A percentile compares a stretch with the other conserved stretches of the same genome.
These are phyloP conservation scores for Anser cygnoides DNA, from an alignment of 2,113 vertebrate genomes.

Conservation along the genomic window DNA sequence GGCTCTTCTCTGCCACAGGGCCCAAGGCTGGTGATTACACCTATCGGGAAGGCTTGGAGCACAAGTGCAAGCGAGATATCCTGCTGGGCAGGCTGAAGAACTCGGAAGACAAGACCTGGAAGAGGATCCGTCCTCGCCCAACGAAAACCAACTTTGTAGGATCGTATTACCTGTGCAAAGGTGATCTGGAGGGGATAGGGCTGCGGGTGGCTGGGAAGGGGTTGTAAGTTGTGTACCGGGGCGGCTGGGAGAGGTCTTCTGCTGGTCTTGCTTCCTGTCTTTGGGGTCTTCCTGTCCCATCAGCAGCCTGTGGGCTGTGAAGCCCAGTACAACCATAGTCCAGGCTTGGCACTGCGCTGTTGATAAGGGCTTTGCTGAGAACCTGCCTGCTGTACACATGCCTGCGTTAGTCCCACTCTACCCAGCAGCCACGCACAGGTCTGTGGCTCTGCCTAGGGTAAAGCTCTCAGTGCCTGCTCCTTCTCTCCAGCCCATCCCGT, in stretches of 20 bases:
- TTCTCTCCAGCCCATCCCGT: neutral
- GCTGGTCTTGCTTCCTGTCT: neutral
- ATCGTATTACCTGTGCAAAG: conserved; percentile 91
- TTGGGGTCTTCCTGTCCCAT: neutral
- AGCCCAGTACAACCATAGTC: neutral
- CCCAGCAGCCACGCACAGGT: neutral
- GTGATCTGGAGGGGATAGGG: conserved; percentile 67
- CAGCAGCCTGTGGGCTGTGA: neutral
- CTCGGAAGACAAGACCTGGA: conserved; percentile 87
- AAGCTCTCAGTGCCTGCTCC: neutral
- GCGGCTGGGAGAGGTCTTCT: neutral
- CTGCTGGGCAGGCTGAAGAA: conserved; percentile 84
- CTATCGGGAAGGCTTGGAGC: conserved; percentile 86
- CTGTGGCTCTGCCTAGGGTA: neutral
- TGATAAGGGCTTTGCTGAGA: neutral
- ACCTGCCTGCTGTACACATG: neutral
- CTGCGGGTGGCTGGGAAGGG: neutral
- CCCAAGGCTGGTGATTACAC: conserved; percentile 83
- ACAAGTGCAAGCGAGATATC: conserved; percentile 86
- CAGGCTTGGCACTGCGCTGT: neutral
- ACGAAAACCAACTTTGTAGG: conserved; percentile 83
- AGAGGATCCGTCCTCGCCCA: conserved; percentile 88
- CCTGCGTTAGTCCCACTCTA: neutral
- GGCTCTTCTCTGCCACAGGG: conserved; percentile 70
- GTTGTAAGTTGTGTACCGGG: neutral